These are phyloP conservation scores for Samia ricini DNA, from an alignment of 1,140 invertebrate species.

Conservation along the genomic window DNA sequence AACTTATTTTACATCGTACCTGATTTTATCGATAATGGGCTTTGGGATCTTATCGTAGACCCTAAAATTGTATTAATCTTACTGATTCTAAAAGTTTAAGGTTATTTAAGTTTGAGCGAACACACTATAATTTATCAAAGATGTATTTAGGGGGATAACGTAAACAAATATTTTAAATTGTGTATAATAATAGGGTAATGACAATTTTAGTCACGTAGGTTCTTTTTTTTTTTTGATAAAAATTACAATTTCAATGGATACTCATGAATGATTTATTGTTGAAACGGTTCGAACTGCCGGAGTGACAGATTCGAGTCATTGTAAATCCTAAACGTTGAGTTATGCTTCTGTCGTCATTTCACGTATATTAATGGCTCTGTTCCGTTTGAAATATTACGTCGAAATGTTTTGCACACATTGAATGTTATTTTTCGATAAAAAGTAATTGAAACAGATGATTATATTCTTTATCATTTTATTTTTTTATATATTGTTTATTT, in stretches of 20 bases:
- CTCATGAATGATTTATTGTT: not conserved
- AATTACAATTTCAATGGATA: not conserved
- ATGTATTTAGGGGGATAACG: no score
- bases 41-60: no score
- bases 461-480: no score
- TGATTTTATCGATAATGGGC: no score
- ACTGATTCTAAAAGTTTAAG: no score
- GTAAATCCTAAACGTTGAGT: slow-evolving; percentile 6
- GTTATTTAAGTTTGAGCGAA: no score
- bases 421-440: not conserved
- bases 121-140: no score
- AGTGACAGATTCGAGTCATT: not conserved
- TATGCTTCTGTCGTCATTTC: slow-evolving; percentile 1
- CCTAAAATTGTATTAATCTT: no score
- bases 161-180: no score
- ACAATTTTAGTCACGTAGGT: not conserved
- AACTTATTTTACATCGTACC: no score
- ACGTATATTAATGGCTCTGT: slow-evolving; percentile 4
- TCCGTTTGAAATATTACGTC: not conserved
- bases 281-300: not conserved
- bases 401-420: not conserved
- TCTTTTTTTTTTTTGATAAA: not conserved
- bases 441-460: not conserved
- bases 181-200: no score
- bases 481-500: no score